Evolutionary conservation across 2,113 vertebrate species (phyloP).

Genomic region (Clinocottus analis): DNA sequence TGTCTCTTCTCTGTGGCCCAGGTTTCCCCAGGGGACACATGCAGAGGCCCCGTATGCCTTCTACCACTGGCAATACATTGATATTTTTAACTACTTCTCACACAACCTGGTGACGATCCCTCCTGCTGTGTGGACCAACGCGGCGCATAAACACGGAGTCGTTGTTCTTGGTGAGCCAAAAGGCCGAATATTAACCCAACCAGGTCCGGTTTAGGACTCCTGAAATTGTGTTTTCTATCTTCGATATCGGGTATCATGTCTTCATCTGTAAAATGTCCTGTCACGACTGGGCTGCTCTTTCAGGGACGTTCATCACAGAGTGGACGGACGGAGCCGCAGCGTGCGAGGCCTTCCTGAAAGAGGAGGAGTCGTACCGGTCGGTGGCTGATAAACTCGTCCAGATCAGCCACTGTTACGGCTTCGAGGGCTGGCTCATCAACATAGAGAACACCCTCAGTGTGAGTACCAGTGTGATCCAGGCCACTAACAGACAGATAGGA

Average conservation of each 20-base stretch:
- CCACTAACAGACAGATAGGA: neutral
- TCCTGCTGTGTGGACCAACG: constrained; percentile 92
- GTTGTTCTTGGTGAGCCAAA: constrained; percentile 87
- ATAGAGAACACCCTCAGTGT: constrained; percentile 93
- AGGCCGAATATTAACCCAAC: neutral
- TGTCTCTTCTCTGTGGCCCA: constrained; percentile 57
- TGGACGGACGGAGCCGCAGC: constrained; percentile 82
- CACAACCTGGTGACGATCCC: constrained; percentile 92
- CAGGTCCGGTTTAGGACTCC: neutral
- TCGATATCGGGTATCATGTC: neutral
- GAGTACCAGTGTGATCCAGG: constrained; percentile 64
- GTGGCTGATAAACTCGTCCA: constrained; percentile 89
- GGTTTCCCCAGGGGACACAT: constrained; percentile 91
- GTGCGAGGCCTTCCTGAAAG: constrained; percentile 90
- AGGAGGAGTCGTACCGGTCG: constrained; percentile 77
- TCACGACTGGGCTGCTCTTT: constrained; percentile 1
- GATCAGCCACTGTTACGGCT: constrained; percentile 86
- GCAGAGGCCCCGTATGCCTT: constrained; percentile 87
- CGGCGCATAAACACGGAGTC: constrained; percentile 91
- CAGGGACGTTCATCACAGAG: constrained; percentile 97
- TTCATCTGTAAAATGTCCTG: neutral
- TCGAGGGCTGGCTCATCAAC: constrained; percentile 97
- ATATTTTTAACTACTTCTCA: constrained; percentile 97
- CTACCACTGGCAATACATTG: constrained; percentile 95
- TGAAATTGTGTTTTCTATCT: neutral